Conservation (phyloP, 2,797 vertebrate genomes). For the Sebastes hubbsi region DNA sequence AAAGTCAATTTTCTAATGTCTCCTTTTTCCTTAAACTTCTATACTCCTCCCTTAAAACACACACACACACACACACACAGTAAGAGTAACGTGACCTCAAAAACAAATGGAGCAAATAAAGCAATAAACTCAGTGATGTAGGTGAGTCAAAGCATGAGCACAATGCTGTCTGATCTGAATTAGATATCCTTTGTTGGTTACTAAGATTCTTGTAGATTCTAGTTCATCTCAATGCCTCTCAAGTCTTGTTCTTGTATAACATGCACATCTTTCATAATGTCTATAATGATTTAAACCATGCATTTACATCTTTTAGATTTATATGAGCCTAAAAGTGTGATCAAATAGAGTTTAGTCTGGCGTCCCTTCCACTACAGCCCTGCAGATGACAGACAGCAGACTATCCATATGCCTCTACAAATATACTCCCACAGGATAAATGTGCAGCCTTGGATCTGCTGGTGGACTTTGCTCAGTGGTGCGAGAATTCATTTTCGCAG, state of each 20-base stretch:
- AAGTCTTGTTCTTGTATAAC: background rate
- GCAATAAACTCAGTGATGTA: conserved; percentile 9
- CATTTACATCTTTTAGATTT: background rate
- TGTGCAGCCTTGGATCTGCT: conserved; percentile 36
- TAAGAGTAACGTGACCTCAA: background rate
- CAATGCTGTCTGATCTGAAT: background rate
- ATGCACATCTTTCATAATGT: background rate
- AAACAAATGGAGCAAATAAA: conserved; percentile 6
- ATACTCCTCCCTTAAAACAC: background rate
- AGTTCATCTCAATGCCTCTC: background rate
- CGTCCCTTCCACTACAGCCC: background rate
- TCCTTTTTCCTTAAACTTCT: background rate
- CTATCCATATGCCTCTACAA: conserved; percentile 19
- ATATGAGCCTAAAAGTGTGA: background rate
- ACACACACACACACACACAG: background rate
- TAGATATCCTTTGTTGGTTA: background rate
- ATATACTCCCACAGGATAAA: conserved; percentile 45
- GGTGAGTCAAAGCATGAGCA: background rate
- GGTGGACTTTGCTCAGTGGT: conserved; percentile 40
- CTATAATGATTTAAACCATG: background rate
- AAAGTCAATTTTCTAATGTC: background rate
- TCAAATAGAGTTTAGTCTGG: background rate
- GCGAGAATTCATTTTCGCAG: conserved; percentile 58
- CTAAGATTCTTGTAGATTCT: background rate
- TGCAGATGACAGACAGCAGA: conserved; percentile 5